phyloP scores from a whole-genome alignment of 2,888 invertebrate genomes.

The Drosophila pullipes region DNA sequence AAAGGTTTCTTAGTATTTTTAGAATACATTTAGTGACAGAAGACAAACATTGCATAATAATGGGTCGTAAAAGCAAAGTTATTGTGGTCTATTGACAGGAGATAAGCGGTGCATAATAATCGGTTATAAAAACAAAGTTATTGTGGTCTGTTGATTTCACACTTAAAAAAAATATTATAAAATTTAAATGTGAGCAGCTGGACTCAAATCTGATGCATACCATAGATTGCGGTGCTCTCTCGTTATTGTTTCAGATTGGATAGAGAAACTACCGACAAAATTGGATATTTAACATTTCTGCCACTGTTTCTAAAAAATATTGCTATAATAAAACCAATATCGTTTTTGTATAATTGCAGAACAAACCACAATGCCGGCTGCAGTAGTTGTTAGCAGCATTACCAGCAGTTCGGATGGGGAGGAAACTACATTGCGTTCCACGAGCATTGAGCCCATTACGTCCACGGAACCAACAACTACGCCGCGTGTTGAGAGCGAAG shows the following conservation, averaged over 20 bases:
- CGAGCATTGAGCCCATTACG: constrained; percentile 82
- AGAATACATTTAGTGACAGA: neutral
- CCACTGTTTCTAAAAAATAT: neutral
- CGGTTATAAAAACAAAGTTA: neutral
- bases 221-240: neutral
- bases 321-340: neutral
- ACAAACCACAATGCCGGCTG: constrained; percentile 28
- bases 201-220: neutral
- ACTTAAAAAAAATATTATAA: neutral
- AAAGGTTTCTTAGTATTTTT: neutral
- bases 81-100: neutral
- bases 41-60: neutral
- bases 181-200: neutral
- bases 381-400: constrained; percentile 5
- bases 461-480: constrained; percentile 83
- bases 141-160: neutral
- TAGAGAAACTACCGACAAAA: neutral
- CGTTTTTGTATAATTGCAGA: constrained; percentile 19
- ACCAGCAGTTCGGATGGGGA: constrained; percentile 17
- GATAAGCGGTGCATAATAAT: neutral
- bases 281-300: neutral
- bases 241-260: neutral
- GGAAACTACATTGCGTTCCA: constrained; percentile 63
- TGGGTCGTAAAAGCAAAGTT: neutral
- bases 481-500: constrained; percentile 62